These are phyloP conservation scores for Malachius bipustulatus DNA, from an alignment of 2,888 invertebrate genomes.

Conservation along the genomic window DNA sequence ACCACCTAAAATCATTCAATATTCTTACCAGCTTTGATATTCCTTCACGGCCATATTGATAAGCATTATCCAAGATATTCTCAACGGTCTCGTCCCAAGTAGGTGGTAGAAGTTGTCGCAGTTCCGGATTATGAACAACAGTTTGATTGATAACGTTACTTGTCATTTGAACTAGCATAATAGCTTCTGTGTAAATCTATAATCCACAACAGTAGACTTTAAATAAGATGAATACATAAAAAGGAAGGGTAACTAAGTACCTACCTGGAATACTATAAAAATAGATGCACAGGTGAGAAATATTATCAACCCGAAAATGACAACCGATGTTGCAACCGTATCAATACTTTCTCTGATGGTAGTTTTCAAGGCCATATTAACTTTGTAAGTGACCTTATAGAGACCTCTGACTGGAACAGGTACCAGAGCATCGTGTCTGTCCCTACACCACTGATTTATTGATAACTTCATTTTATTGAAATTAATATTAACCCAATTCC, in stretches of 20 bases:
- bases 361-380: constrained; percentile 50
- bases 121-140: constrained; percentile 77
- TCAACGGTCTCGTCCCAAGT: constrained; percentile 77
- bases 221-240: constrained; percentile 2
- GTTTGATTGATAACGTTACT: constrained; percentile 83
- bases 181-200: constrained; percentile 87
- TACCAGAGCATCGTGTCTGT: constrained; percentile 54
- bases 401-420: constrained; percentile 71
- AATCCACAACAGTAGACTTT: constrained; percentile 21
- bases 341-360: constrained; percentile 67
- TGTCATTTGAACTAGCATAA: constrained; percentile 79
- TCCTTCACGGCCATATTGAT: constrained; percentile 82
- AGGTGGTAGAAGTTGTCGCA: constrained; percentile 71
- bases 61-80: constrained; percentile 84
- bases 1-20: too few relatives aligned
- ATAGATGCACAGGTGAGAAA: constrained; percentile 67
- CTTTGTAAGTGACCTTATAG: constrained; percentile 53
- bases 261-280: constrained; percentile 73
- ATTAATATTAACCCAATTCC: constrained; percentile 39
- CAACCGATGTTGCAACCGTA: constrained; percentile 72
- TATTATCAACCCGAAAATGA: constrained; percentile 74
- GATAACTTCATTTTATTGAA: constrained; percentile 19
- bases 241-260: constrained; percentile 5
- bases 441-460: constrained; percentile 47
- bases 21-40: constrained; percentile 68